A percentile compares a stretch with the other conserved stretches of the same genome.
phyloP scores from a whole-genome alignment of 2,797 vertebrate species.

The Gastrophryne carolinensis region DNA sequence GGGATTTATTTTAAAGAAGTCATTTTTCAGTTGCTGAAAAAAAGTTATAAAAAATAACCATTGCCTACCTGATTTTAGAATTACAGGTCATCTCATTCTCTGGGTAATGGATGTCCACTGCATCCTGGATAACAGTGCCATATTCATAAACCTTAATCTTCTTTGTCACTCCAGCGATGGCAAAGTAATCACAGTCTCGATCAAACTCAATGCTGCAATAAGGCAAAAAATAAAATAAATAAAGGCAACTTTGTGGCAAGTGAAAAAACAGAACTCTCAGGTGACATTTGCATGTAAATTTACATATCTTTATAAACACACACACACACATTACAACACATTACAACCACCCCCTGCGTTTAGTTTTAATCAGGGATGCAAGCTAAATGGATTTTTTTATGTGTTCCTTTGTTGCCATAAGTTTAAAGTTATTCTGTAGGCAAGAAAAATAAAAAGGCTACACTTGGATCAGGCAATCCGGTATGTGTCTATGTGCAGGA shows the following conservation, averaged over 20 bases:
- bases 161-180: slow-evolving; percentile 98
- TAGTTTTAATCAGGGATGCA: not conserved
- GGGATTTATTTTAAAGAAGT: too few species aligned
- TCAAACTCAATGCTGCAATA: slow-evolving; percentile 93
- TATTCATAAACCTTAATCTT: slow-evolving; percentile 99
- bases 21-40: too few species aligned
- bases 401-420: too few species aligned
- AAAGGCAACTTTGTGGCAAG: not conserved
- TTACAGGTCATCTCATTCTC: slow-evolving; percentile 99
- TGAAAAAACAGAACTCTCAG: not conserved
- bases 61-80: slow-evolving; percentile 95
- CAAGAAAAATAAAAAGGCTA: not conserved
- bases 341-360: not conserved
- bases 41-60: too few species aligned
- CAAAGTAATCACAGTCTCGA: slow-evolving; percentile 98
- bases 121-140: slow-evolving; percentile 96
- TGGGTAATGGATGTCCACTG: slow-evolving; percentile 98
- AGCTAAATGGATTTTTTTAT: not conserved
- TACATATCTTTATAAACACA: not conserved
- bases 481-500: too few species aligned
- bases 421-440: not conserved
- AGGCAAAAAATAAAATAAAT: slow-evolving; percentile 21
- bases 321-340: not conserved
- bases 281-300: too few species aligned
- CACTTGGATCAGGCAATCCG: too few species aligned